These are phyloP conservation scores for Nettapus auritus DNA, from an alignment of 2,113 vertebrate species.

Conservation along the genomic window DNA sequence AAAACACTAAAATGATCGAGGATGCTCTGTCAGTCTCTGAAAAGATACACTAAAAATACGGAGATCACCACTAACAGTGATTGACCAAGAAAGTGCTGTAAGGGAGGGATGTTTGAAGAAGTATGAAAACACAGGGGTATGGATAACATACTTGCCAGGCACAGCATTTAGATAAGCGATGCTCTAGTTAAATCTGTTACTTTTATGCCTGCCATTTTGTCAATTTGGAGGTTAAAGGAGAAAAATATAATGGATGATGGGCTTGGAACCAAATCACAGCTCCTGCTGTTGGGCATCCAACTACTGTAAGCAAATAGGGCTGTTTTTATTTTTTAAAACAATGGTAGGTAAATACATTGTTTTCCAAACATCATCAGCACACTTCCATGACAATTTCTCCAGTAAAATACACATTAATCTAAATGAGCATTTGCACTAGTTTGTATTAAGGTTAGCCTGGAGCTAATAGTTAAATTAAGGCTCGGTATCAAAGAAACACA, in stretches of 20 bases:
- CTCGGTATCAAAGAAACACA: background rate
- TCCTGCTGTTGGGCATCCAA: background rate
- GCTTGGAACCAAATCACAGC: conserved; percentile 22
- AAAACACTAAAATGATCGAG: background rate
- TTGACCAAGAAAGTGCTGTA: background rate
- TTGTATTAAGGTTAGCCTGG: background rate
- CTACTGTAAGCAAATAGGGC: background rate
- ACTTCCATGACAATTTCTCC: background rate
- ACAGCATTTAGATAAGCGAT: background rate
- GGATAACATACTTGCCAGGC: background rate
- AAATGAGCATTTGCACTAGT: background rate
- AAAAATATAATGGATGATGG: background rate
- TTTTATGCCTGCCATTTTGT: conserved; percentile 7
- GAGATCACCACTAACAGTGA: background rate
- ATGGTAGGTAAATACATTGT: background rate
- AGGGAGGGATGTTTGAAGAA: background rate
- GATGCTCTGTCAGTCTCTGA: background rate
- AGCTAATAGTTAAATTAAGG: background rate
- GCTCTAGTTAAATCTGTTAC: conserved; percentile 14
- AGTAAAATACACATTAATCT: background rate
- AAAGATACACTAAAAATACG: background rate
- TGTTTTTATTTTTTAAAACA: background rate
- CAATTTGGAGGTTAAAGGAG: conserved; percentile 25
- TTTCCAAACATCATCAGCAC: background rate
- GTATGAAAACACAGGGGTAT: background rate